phyloP scores from a whole-genome alignment of 2,888 invertebrate genomes.

The Ellobium chinense region DNA sequence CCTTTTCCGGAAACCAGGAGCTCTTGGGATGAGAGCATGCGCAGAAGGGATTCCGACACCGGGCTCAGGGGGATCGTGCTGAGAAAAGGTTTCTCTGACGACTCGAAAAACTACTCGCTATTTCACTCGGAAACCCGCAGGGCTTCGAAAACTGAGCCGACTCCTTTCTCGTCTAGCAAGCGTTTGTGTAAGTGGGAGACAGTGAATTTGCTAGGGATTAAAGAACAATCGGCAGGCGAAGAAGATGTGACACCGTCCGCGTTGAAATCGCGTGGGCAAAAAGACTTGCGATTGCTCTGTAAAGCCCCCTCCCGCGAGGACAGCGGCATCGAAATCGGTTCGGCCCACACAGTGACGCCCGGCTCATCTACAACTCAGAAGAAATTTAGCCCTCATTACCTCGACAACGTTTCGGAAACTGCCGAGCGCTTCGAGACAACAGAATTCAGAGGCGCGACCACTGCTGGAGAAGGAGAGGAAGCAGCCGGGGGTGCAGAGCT shows the following conservation, averaged over 20 bases:
- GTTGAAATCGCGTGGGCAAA: neutral
- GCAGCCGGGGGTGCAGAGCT: no score
- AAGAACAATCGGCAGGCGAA: neutral
- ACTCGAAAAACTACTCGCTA: slow-evolving; percentile 27
- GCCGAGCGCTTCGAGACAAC: slow-evolving; percentile 7
- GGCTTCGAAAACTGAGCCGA: neutral
- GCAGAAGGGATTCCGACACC: slow-evolving; percentile 26
- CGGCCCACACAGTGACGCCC: neutral
- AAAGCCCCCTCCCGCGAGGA: slow-evolving; percentile 9
- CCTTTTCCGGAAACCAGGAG: slow-evolving; percentile 24
- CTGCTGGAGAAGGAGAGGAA: no score
- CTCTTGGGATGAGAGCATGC: slow-evolving; percentile 37
- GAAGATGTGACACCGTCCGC: neutral
- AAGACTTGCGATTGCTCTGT: neutral
- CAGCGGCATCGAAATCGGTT: neutral
- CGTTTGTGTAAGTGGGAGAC: slow-evolving; percentile 44
- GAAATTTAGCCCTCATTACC: neutral
- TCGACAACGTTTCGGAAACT: slow-evolving; percentile 10
- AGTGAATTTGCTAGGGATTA: slow-evolving; percentile 18
- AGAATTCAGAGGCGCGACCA: neutral
- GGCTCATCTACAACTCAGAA: neutral
- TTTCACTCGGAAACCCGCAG: neutral
- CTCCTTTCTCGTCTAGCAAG: slow-evolving; percentile 5
- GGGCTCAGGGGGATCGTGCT: slow-evolving; percentile 32
- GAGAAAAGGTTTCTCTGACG: slow-evolving; percentile 41